A percentile compares a stretch with the other conserved stretches of the same genome.
Evolutionary conservation across 2,888 invertebrate species (phyloP).

Genomic region (Cantharis nigra): DNA sequence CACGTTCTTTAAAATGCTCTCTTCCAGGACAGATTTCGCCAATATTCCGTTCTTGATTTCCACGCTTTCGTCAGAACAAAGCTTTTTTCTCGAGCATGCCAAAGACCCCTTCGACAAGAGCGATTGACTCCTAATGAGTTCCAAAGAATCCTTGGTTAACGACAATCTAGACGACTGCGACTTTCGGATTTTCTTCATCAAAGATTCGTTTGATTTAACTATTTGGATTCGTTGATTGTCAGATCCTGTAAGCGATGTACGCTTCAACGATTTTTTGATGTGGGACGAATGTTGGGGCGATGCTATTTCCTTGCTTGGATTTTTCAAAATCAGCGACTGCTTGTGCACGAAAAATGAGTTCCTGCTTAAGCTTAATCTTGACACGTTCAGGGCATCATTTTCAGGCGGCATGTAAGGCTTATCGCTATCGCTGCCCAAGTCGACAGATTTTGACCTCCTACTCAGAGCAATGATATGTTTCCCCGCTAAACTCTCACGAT

Average conservation of each 20-base stretch:
- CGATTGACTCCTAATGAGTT: constrained; percentile 25
- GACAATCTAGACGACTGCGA: constrained; percentile 23
- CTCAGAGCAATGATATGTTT: neutral
- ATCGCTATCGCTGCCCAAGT: neutral
- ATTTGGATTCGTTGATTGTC: neutral
- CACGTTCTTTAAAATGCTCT: constrained; percentile 17
- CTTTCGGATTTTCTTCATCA: neutral
- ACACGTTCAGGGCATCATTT: neutral
- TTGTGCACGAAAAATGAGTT: constrained; percentile 15
- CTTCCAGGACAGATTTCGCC: neutral
- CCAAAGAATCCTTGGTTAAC: constrained; percentile 29
- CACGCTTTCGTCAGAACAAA: constrained; percentile 13
- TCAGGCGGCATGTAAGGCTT: neutral
- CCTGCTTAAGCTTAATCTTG: constrained; percentile 17
- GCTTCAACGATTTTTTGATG: neutral
- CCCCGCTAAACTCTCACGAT: neutral
- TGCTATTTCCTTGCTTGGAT: neutral
- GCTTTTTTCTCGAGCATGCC: neutral
- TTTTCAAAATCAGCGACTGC: constrained; percentile 8
- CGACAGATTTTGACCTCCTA: neutral
- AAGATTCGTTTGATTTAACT: neutral
- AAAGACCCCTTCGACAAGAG: neutral
- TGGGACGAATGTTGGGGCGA: neutral
- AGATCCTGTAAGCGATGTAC: neutral
- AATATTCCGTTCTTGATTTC: constrained; percentile 17